phyloP scores from a whole-genome alignment of 1,140 invertebrate species.

The Achroia grisella region DNA sequence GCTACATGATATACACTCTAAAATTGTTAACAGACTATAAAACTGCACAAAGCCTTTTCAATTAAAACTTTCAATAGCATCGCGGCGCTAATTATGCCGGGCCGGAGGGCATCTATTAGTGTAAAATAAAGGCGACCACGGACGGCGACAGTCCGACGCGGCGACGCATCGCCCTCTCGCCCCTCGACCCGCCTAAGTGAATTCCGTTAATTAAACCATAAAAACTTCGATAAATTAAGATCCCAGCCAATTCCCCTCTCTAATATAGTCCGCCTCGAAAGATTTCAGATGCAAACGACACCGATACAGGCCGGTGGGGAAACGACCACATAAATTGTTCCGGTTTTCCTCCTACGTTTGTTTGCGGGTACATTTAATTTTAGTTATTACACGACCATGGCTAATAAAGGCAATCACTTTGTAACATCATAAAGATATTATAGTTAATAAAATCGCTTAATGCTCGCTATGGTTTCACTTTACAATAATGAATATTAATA shows the following conservation, averaged over 20 bases:
- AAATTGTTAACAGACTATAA: conserved; percentile 62
- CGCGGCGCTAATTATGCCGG: conserved; percentile 52
- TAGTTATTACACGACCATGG: conserved; percentile 33
- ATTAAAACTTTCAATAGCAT: conserved; percentile 70
- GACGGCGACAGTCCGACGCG: conserved; percentile 18
- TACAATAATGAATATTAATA: conserved; percentile 9
- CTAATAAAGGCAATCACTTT: conserved; percentile 32
- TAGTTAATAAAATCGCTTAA: conserved; percentile 17
- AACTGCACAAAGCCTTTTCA: conserved; percentile 69
- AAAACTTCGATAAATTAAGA: conserved; percentile 76
- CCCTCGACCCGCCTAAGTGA: conserved; percentile 57
- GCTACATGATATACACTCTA: conserved; percentile 18
- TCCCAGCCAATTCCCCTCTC: conserved; percentile 70
- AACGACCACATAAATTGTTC: conserved; percentile 43
- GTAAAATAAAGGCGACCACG: conserved; percentile 62
- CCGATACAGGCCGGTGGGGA: conserved; percentile 44
- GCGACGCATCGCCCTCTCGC: conserved; percentile 21
- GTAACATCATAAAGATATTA: conserved; percentile 34
- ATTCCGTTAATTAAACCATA: conserved; percentile 76
- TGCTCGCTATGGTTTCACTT: conserved; percentile 15
- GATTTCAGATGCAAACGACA: conserved; percentile 70
- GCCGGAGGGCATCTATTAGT: conserved; percentile 56
- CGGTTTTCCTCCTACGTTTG: conserved; percentile 35
- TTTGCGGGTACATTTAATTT: conserved; percentile 55
- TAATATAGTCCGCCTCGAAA: conserved; percentile 64